phyloP scores from a whole-genome alignment of 2,888 invertebrate genomes.

The Cheiracanthium punctorium region DNA sequence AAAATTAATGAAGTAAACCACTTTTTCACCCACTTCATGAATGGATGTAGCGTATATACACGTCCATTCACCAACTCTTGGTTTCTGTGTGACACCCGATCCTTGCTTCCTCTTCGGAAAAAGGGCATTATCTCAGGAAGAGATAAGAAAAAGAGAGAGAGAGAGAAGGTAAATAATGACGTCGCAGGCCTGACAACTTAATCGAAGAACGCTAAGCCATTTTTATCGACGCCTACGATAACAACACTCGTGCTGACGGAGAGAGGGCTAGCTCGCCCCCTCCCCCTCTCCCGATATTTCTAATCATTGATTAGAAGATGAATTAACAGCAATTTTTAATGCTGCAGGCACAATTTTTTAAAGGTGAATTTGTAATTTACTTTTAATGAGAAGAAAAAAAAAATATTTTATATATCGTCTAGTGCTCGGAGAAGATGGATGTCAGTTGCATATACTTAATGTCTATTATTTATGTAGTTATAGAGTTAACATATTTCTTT shows the following conservation, averaged over 20 bases:
- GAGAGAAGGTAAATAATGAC: constrained; percentile 50
- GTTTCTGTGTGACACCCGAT: constrained; percentile 27
- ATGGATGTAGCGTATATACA: neutral
- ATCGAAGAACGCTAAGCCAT: constrained; percentile 67
- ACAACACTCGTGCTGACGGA: neutral
- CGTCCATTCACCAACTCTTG: neutral
- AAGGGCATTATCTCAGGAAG: constrained; percentile 26
- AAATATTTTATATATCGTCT: no score
- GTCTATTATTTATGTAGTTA: no score
- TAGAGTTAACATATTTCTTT: no score
- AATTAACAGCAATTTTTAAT: neutral
- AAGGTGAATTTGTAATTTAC: neutral
- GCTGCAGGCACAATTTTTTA: neutral
- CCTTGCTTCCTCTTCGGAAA: constrained; percentile 49
- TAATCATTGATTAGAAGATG: constrained; percentile 5
- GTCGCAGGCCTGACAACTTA: constrained; percentile 58
- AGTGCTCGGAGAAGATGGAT: no score
- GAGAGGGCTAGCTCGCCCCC: neutral
- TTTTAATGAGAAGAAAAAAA: neutral
- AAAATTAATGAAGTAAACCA: no score
- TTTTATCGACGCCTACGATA: constrained; percentile 56
- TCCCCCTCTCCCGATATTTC: neutral
- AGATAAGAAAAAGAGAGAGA: constrained; percentile 30
- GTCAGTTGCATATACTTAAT: no score
- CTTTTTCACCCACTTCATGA: neutral